Conservation (phyloP, 2,888 invertebrate species). For the Megaustenia siamemsis region DNA sequence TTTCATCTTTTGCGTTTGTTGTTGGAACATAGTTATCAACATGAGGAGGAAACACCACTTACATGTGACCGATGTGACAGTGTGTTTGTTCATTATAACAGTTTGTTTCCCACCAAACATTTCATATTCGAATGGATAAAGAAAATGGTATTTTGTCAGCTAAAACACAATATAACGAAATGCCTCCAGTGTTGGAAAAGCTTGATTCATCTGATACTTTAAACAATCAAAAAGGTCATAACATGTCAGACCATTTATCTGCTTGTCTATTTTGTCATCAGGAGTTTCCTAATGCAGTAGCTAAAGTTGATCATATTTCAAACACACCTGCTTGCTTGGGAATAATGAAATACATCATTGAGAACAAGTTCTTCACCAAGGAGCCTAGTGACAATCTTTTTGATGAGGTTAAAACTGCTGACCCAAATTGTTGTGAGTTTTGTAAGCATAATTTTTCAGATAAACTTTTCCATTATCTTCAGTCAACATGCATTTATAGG, state of each 20-base stretch:
- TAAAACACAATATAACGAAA: too few species aligned
- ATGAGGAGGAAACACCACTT: slow-evolving; percentile 27
- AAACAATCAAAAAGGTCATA: neutral
- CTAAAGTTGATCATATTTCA: neutral
- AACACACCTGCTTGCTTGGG: neutral
- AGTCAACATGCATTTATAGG: neutral
- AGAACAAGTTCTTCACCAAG: neutral
- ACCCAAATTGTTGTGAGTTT: slow-evolving; percentile 17
- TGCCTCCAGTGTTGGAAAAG: neutral
- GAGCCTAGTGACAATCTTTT: neutral
- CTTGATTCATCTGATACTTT: neutral
- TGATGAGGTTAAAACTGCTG: neutral
- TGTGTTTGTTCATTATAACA: slow-evolving; percentile 34
- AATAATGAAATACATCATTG: slow-evolving; percentile 5
- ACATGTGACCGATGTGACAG: slow-evolving; percentile 18
- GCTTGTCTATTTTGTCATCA: slow-evolving; percentile 28
- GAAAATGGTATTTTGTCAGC: neutral
- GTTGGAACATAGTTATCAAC: slow-evolving; percentile 44
- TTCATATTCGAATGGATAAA: slow-evolving; percentile 47
- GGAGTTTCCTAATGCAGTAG: neutral
- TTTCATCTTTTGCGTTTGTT: slow-evolving; percentile 19
- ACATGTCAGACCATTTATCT: neutral
- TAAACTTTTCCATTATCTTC: neutral
- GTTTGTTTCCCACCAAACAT: slow-evolving; percentile 43
- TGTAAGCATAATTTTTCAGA: neutral